phyloP scores from a whole-genome alignment of 2,797 vertebrate species.

The Lacerta agilis region DNA sequence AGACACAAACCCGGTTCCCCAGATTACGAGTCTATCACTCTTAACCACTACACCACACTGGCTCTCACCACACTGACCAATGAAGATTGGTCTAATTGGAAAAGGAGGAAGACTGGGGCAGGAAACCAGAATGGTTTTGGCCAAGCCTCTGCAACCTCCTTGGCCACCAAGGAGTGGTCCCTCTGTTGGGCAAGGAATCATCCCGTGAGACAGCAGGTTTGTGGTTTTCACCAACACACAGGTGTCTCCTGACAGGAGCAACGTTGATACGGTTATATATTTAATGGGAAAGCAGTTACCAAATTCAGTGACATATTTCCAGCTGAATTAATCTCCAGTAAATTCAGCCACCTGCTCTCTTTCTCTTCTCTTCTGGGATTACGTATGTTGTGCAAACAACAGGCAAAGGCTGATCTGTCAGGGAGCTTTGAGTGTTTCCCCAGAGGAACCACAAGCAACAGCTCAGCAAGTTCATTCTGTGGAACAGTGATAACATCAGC shows the following conservation, averaged over 20 bases:
- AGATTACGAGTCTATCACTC: too few species aligned
- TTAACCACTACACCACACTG: too few species aligned
- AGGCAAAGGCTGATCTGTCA: constrained; percentile 60
- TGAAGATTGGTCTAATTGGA: too few species aligned
- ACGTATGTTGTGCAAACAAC: constrained; percentile 38
- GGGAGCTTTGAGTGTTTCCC: constrained; percentile 74
- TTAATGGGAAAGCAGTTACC: background rate
- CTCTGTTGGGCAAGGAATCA: background rate
- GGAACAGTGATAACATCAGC: constrained; percentile 82
- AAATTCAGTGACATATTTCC: background rate
- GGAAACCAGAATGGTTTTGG: background rate
- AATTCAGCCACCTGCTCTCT: background rate
- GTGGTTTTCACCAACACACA: too few species aligned
- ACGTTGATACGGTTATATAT: background rate
- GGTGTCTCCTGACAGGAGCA: background rate
- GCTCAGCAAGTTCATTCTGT: constrained; percentile 77
- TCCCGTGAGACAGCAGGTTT: background rate
- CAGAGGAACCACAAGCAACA: constrained; percentile 62
- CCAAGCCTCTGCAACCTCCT: background rate
- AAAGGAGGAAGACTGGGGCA: too few species aligned
- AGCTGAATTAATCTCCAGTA: constrained; percentile 20
- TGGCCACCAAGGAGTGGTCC: background rate
- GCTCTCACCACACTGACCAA: too few species aligned
- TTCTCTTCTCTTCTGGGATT: constrained; percentile 47
- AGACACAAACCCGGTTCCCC: too few species aligned